Base-by-base conservation (phyloP, 2,888 invertebrate genomes). In the Andrena chrysosceles region DNA sequence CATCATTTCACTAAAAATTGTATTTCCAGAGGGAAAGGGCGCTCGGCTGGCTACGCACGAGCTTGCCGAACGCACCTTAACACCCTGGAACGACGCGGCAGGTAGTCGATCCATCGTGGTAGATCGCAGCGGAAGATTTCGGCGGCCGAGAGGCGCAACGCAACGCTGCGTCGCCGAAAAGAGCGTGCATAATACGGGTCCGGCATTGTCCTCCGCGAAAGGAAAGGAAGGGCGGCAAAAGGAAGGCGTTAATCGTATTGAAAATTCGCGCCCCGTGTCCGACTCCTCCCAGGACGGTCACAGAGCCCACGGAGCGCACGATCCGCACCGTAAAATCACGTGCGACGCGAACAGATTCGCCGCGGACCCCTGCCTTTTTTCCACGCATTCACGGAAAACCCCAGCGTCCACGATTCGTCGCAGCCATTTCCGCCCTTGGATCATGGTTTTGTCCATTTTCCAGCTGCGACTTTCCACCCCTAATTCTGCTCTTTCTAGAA, bases 211-310 rank as follows among this genome's bases (percentile, higher is more conserved):
- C 85, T 67, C 87, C 81, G 80, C 81, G 85, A 86, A 85, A 89
- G 86, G 85, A 31, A 83, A 68, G 81, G 81, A 68, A 71, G 62
- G 42, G 64, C 31, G 56, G 59, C 49, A 33, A 62, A 72, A 68
- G 73, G 76, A 59, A 72, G 81, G 83, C 85, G 90, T 86, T 90
- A 90, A 90, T 90, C 91, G 91, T 85, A 90, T 90, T 91, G 90
- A 91, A 83, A 85, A 87, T 87, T 90, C 87, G 84, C 87, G 87
- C 89, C 86, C 89, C 90, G 90, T 90, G 87, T 89, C 88, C 76
- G 79, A 79, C 81, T 72, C 71, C 70, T 62, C 74, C 86, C 81
- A 84, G 68, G 63, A 72, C 64, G 77, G 70, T 70, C 72, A 67
- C 72, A 70, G 26, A 62, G 8, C 23, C 66, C 59, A 56, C 68